phyloP scores from a whole-genome alignment of 1,140 invertebrate genomes.

The Aphidius gifuensis region DNA sequence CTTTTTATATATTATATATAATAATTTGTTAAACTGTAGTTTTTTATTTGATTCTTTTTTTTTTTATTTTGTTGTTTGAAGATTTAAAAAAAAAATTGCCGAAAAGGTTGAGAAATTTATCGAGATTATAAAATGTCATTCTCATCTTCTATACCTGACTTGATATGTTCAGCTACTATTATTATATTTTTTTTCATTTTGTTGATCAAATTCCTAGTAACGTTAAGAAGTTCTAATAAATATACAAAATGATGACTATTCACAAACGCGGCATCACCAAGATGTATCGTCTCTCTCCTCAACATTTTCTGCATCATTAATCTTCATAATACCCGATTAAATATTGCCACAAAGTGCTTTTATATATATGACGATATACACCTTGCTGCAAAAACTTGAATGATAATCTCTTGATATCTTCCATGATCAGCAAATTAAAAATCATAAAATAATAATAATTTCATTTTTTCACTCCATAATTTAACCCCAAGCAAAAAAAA shows the following conservation, averaged over 20 bases:
- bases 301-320: conserved; percentile 1
- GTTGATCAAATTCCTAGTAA: background rate
- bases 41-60: no score
- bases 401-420: background rate
- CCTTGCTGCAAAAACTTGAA: background rate
- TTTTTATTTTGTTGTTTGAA: no score
- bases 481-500: no score
- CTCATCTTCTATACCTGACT: conserved; percentile 5
- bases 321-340: conserved; percentile 1
- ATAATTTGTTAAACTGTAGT: no score
- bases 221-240: background rate
- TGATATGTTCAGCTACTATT: background rate
- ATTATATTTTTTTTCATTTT: background rate
- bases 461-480: no score
- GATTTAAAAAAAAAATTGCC: no score
- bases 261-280: background rate
- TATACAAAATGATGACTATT: conserved; percentile 1
- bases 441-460: no score
- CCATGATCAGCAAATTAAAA: background rate
- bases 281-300: no score
- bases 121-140: background rate
- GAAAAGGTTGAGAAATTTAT: no score
- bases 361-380: background rate
- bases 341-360: background rate
- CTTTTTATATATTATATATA: background rate